phyloP scores from a whole-genome alignment of 2,888 invertebrate species.

The Hypomecis punctinalis region DNA sequence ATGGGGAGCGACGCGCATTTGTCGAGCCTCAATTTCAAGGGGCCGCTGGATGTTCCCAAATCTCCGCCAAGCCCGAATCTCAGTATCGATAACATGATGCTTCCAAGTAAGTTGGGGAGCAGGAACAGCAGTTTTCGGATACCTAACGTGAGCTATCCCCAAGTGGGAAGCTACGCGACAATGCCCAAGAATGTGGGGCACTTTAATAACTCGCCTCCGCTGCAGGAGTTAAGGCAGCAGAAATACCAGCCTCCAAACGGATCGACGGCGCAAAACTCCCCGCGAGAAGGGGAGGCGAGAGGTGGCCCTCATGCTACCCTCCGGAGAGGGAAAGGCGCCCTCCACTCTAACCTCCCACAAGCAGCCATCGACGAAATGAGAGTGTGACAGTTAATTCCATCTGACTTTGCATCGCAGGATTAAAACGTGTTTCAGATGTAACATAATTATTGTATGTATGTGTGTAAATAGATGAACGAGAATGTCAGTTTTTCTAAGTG shows the following conservation, averaged over 20 bases:
- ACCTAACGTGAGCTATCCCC: conserved; percentile 77
- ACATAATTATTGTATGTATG: conserved; percentile 50
- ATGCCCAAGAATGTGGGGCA: conserved; percentile 86
- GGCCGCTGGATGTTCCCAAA: conserved; percentile 83
- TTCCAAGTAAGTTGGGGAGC: conserved; percentile 83
- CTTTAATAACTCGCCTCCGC: conserved; percentile 79
- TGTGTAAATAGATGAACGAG: conserved; percentile 69
- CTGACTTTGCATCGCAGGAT: conserved; percentile 65
- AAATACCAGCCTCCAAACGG: conserved; percentile 86
- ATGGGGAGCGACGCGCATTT: conserved; percentile 83
- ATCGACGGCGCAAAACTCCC: conserved; percentile 77
- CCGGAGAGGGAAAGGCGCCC: conserved; percentile 73
- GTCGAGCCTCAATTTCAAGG: conserved; percentile 84
- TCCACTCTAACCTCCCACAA: conserved; percentile 88
- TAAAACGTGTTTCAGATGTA: conserved; percentile 60
- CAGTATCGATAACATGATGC: conserved; percentile 83
- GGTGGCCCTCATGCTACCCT: conserved; percentile 75
- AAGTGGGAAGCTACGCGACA: conserved; percentile 81
- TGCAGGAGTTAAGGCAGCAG: conserved; percentile 84
- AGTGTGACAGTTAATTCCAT: conserved; percentile 88
- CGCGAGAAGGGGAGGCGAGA: conserved; percentile 62
- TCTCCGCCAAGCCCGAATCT: conserved; percentile 87
- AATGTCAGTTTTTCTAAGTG: conserved; percentile 62
- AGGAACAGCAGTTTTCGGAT: conserved; percentile 78
- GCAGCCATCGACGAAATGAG: conserved; percentile 96